A percentile compares a stretch with the other conserved stretches of the same genome.
Evolutionary conservation across 2,888 invertebrate species (phyloP).

Genomic region (Drosophila engyochracea): DNA sequence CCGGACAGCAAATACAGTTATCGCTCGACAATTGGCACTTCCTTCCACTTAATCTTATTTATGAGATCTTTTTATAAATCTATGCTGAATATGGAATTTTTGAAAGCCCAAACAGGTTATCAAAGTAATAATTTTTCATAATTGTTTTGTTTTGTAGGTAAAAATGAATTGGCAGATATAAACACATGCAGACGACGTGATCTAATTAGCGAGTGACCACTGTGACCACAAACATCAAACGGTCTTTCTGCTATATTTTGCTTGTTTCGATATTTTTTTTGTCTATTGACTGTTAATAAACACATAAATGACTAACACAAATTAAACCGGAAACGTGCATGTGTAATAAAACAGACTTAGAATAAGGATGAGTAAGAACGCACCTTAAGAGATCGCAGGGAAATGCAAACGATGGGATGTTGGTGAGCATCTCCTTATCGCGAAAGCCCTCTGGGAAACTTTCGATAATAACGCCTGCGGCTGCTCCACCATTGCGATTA

Average conservation of each 20-base stretch:
- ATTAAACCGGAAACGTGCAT: constrained; percentile 14
- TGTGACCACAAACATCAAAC: constrained; percentile 40
- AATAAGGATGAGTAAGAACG: constrained; percentile 80
- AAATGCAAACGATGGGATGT: constrained; percentile 96
- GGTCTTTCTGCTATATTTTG: constrained; percentile 34
- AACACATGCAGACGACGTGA: neutral
- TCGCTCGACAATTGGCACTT: neutral
- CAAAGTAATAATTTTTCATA: neutral
- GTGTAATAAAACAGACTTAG: constrained; percentile 18
- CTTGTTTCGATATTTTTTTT: constrained; percentile 20
- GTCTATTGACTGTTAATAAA: constrained; percentile 27
- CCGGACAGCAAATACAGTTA: constrained; percentile 27
- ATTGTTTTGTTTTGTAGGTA: neutral
- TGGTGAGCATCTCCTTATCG: constrained; percentile 93
- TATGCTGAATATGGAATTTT: neutral
- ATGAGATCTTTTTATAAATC: neutral
- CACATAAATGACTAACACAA: constrained; percentile 12
- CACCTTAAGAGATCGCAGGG: constrained; percentile 93
- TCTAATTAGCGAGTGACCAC: constrained; percentile 27
- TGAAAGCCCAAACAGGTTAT: neutral
- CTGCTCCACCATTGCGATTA: constrained; percentile 56
- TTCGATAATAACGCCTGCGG: constrained; percentile 88
- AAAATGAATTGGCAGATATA: neutral
- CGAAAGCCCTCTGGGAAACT: constrained; percentile 94
- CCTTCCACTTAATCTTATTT: neutral